phyloP scores from a whole-genome alignment of 2,797 vertebrate genomes.

The Sebastes diaconus region DNA sequence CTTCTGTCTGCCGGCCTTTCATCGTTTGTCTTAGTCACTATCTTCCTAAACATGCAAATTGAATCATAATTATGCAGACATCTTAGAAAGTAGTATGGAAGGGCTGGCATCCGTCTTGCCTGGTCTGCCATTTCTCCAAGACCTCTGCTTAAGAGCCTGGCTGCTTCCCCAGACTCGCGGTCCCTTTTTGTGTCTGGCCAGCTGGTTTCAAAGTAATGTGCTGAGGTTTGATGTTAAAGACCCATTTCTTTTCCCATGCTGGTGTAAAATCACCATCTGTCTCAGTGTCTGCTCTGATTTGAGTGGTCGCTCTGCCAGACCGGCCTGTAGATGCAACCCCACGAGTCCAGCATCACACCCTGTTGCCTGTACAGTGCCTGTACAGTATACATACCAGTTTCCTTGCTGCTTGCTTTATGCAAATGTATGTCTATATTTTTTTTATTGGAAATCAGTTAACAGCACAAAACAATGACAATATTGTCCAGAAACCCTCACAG shows the following conservation, averaged over 20 bases:
- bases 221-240: slow-evolving; percentile 73
- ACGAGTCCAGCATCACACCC: not conserved
- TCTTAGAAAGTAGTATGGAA: slow-evolving; percentile 22
- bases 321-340: slow-evolving; percentile 6
- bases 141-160: slow-evolving; percentile 43
- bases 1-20: not conserved
- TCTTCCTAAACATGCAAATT: slow-evolving; percentile 37
- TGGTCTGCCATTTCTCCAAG: slow-evolving; percentile 23
- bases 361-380: not conserved
- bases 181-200: slow-evolving; percentile 62
- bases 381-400: not conserved
- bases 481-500: too few relatives aligned
- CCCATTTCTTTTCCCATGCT: slow-evolving; percentile 55
- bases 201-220: slow-evolving; percentile 69
- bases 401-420: too few relatives aligned
- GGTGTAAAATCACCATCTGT: slow-evolving; percentile 71
- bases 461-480: too few relatives aligned
- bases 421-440: too few relatives aligned
- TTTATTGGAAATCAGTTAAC: too few relatives aligned
- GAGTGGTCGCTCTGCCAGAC: slow-evolving; percentile 38
- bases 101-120: slow-evolving; percentile 14
- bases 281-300: slow-evolving; percentile 59
- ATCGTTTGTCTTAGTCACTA: slow-evolving; percentile 3
- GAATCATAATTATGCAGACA: slow-evolving; percentile 34
- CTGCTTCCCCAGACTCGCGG: slow-evolving; percentile 38